A percentile compares a stretch with the other conserved stretches of the same genome.
phyloP scores from a whole-genome alignment of 1,140 invertebrate genomes.

The Bombus ignitus region DNA sequence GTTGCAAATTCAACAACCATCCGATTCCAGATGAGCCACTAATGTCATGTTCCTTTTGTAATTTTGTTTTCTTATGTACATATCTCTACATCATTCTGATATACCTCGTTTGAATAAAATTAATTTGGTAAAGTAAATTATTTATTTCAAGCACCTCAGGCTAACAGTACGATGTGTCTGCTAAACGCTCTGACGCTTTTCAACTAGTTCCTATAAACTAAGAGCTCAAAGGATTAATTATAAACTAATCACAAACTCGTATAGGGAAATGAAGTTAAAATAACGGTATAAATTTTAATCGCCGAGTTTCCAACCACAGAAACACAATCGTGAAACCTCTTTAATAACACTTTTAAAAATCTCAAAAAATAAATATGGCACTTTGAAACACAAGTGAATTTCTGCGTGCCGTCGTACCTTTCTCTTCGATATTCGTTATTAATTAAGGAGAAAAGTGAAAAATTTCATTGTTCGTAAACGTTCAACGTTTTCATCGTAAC shows the following conservation, averaged over 20 bases:
- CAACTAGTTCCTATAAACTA: not conserved
- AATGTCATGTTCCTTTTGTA: not conserved
- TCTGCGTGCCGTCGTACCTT: no score
- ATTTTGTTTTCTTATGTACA: not conserved
- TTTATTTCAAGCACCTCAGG: not conserved
- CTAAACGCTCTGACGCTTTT: not conserved
- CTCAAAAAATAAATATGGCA: no score
- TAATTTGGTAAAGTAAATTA: not conserved
- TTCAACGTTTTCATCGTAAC: not conserved
- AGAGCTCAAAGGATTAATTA: not conserved
- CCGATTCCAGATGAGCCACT: not conserved
- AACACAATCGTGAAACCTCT: no score
- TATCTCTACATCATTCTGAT: no score
- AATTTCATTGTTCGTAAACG: not conserved
- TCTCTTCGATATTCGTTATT: not conserved
- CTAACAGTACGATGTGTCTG: not conserved
- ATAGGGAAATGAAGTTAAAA: not conserved
- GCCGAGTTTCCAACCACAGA: no score
- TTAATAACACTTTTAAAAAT: not conserved
- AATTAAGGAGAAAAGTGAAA: not conserved
- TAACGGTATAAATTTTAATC: not conserved
- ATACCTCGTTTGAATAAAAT: no score
- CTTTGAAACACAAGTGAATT: no score
- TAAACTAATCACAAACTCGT: not conserved
- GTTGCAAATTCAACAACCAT: not conserved